Evolutionary conservation across 2,888 invertebrate genomes (phyloP).

Genomic region (Tiliacea aurago): DNA sequence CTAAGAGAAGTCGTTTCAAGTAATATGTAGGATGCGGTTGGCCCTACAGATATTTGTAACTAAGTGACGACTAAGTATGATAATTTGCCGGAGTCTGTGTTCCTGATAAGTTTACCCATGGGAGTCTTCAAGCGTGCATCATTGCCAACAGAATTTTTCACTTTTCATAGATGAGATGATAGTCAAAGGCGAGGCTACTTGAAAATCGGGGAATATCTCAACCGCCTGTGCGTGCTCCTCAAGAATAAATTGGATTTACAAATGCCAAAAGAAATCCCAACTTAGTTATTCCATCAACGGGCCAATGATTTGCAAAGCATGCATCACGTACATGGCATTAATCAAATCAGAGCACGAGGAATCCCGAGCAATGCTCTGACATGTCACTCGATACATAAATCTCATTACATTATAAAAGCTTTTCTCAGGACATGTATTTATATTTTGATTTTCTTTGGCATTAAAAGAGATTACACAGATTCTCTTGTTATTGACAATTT

Average conservation of each 20-base stretch:
- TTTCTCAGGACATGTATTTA: slow-evolving; percentile 36
- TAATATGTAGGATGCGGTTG: background rate
- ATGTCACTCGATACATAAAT: slow-evolving; percentile 75
- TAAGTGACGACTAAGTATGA: background rate
- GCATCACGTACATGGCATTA: slow-evolving; percentile 67
- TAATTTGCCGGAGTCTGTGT: background rate
- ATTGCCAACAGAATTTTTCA: too few relatives aligned
- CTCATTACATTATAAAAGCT: slow-evolving; percentile 73
- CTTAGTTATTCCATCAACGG: slow-evolving; percentile 33
- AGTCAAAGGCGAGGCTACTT: background rate
- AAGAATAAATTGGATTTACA: background rate
- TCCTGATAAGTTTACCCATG: background rate
- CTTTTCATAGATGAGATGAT: too few relatives aligned
- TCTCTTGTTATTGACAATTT: background rate
- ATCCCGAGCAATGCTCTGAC: slow-evolving; percentile 78
- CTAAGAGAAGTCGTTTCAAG: background rate
- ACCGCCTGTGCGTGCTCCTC: too few relatives aligned
- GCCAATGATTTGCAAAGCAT: slow-evolving; percentile 42
- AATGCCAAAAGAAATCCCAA: slow-evolving; percentile 34
- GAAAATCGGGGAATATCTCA: too few relatives aligned
- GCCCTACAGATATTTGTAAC: background rate
- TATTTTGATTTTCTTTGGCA: slow-evolving; percentile 32
- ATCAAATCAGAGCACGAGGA: slow-evolving; percentile 82
- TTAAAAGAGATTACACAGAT: background rate
- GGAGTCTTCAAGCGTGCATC: background rate